Evolutionary conservation across 2,113 vertebrate species (phyloP), one percentile per base, ranked within the genome.

Genomic region (Ursus arctos): DNA sequence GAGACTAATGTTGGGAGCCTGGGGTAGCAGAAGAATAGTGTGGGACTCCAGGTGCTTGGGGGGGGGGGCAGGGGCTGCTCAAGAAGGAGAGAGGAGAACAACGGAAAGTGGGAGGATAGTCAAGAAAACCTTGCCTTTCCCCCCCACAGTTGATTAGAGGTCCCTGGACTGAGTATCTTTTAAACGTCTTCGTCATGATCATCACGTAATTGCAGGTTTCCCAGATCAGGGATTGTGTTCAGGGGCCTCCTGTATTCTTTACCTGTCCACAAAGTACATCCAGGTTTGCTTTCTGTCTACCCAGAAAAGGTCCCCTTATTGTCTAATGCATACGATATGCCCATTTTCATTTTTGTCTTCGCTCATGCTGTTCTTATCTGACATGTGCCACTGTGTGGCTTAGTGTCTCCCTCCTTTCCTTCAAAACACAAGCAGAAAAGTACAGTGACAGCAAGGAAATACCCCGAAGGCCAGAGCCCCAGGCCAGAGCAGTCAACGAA

Each of bases 401-500:
- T 72, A 57, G 40, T 59, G 53, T 63, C 36, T 69, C 59, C 16
- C 43, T 83, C 40, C 61, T 36, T 81, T 61, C 61, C 19, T 74
- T 88, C 51, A 81, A 43, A 94, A 88, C 40, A 81, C 69, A 81
- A 95, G 28, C 33, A 72, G 61, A 4, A 40, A 87, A 49, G 40
- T 19, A 76, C 12, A 74, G 53, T 96, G 96, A 96, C 81, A 94
- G 67, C 84, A 89, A 63, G 88, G 59, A 93, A 93, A 87, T 57
- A 61, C 84, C 51, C 77, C 7, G 40, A 84, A 88, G 90, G 72
- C 79, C 89, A 96, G 15, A 65, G 93, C 87, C 79, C 36, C 36
- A 24, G 95, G 88, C 84, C 81, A 82, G 40, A 87, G 28, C 33
- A 53, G 51, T 14, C 36, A 69, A 61, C 6, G 49, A 86, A 74